Base-by-base conservation (phyloP, 2,113 vertebrate genomes). In the Tringa solitaria region DNA sequence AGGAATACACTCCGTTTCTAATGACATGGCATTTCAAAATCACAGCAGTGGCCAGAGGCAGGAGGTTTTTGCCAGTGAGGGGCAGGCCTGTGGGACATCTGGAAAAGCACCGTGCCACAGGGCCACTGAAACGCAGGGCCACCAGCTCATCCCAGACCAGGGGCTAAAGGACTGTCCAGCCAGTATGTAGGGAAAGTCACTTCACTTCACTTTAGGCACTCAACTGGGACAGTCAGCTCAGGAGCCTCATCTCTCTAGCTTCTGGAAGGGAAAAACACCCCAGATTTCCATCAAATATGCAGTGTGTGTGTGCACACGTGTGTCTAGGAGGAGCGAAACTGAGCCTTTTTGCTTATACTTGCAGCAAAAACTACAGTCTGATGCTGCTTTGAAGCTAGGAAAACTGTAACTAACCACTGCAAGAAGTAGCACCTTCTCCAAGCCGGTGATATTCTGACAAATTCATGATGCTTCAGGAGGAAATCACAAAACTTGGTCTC, bases 21-120 rank as follows among this genome's bases (percentile, higher is more conserved):
- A 93, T 68, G 53, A 76, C 23, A 7, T 1, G 20, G 65, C 51
- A 22, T 63, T 93, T 53, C 56, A 28, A 54, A 91, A 46, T 70
- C 63, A 21, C 76, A 61, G 72, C 72, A 53, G 56, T 48, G 72
- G 72, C 91, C 81, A 93, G 61, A 83, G 80, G 80, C 92, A 84
- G 93, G 32, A 60, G 68, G 4, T n/a, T 70, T 59, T 69, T n/a
- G 32, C 50, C 27, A 46, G 32, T 19, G 20, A 72, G 57, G 5
- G 23, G 46, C 30, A 85, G 43, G 26, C 12, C 45, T 37, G 24
- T 3, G 45, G 51, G 60, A 67, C 60, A 73, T 12, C 33, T 33
- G 24, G 28, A 24, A 35, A 14, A 30, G 72, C 56, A 64, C 22
- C 46, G 15, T 1, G 4, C 27, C 80, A 67, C 9, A 4, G 24